A percentile compares a stretch with the other conserved stretches of the same genome.
phyloP scores from a whole-genome alignment of 2,888 invertebrate species.

The Bombylius discolor region DNA sequence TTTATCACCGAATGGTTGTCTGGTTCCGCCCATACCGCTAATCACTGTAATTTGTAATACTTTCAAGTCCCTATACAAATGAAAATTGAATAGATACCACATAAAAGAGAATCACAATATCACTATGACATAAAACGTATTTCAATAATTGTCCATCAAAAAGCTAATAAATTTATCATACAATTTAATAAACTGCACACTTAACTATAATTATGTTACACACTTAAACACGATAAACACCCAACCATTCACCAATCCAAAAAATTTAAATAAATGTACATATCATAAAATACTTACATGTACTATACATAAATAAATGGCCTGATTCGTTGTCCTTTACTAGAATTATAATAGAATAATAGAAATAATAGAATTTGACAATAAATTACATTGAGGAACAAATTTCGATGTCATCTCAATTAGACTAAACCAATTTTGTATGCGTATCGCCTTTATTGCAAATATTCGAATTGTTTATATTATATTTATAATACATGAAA shows the following conservation, averaged over 20 bases:
- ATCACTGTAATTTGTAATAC: slow-evolving; percentile 45
- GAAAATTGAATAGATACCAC: slow-evolving; percentile 8
- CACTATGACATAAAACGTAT: slow-evolving; percentile 2
- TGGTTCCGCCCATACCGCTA: slow-evolving; percentile 26
- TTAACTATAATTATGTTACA: no score
- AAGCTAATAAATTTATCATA: slow-evolving; percentile 21
- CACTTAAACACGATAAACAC: no score
- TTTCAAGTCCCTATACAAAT: slow-evolving; percentile 47
- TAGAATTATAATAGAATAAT: slow-evolving; percentile 40
- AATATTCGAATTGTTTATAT: no score
- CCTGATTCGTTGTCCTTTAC: slow-evolving; percentile 33
- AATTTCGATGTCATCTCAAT: slow-evolving; percentile 58
- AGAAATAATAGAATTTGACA: slow-evolving; percentile 44
- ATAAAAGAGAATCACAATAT: slow-evolving; percentile 1
- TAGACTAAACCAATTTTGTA: slow-evolving; percentile 55
- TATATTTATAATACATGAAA: no score
- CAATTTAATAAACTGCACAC: no score
- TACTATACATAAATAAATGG: slow-evolving; percentile 38
- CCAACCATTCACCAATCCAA: no score
- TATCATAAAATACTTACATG: slow-evolving; percentile 37
- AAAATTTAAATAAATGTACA: no score
- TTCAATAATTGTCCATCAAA: slow-evolving; percentile 30
- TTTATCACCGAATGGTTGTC: slow-evolving; percentile 46
- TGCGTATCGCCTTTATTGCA: no score
- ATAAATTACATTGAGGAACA: slow-evolving; percentile 44